Evolutionary conservation across 2,113 vertebrate species (phyloP), one percentile per base, ranked within the genome.

Genomic region (Hypanus sabinus): DNA sequence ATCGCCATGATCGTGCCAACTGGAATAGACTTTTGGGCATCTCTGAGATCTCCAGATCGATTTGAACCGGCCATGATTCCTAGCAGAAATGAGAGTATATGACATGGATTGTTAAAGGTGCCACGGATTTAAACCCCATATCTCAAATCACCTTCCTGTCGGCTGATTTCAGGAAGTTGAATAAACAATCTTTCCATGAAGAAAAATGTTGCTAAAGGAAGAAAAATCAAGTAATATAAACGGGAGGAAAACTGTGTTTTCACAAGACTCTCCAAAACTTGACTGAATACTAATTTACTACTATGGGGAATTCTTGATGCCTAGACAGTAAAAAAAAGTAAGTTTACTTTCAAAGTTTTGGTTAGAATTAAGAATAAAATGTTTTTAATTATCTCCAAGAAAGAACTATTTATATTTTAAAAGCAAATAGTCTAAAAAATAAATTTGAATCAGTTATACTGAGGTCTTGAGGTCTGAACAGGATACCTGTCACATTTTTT

Each of bases 31-130:
- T 99, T 99, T 97, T 99, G 99, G 20, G 99, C 99, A 14, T 99
- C 99, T n/a, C 98, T 97, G 94, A 99, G 97, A 95, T 99, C 99
- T 94, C 99, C 99, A 0, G 99, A 99, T 94, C 99, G 97, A 96
- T 99, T 99, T 60, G 99, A 99, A 70, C 99, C 99, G 16, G 99
- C 99, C 99, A 99, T 99, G 96, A 99, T 99, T 46, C 99, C 99
- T 99, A 95, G 65, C 94, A 10, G 94, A 94, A 94, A 68, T 33
- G 94, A 71, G 33, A 46, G 57, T 8, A 27, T 12, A 65, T 90
- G 0, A 65, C 85, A 90, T 12, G n/a, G 57, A 90, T 30, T 65
- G 16, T 1, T 0, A 3, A 88, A 38, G 33, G 20, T 85, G 46
- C 0, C 81, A 85, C 46, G 60, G 81, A 90, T 14, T 8, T 65